Base-by-base conservation (phyloP, 2,797 vertebrate species). In the Morelia viridis region DNA sequence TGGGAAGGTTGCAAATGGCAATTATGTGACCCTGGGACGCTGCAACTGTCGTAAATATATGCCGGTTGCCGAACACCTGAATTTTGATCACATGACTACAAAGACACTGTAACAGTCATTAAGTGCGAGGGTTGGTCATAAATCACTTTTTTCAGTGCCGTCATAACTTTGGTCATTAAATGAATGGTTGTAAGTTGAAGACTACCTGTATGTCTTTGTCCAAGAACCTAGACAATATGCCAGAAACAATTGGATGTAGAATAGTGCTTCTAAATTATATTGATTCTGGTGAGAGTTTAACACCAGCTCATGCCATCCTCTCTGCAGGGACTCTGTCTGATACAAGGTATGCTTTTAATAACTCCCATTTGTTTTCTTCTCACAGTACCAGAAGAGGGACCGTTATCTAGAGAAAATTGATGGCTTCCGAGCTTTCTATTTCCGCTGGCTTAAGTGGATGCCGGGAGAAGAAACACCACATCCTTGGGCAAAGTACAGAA, bases 401-500 rank as follows among this genome's bases (percentile, higher is more conserved):
- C 97, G 95, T 4, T 99, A 99, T 94, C 94, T 99, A 96, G 97
- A 99, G 94, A 99, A 98, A 93, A 98, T 99, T 0, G 97, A 99
- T 56, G 98, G 99, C 53, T 99, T 99, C 94, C 98, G 99, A n/a
- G 98, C 98, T 93, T 99, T 98, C 96, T 99, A 99, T 94, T 97
- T 98, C 94, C 93, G 97, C 57, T 99, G 99, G 99, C 95, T 99
- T 83, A 98, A 97, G 92, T 92, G 94, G n/a, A 98, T 98, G 98
- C 98, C 98, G 3, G 99, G 97, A 89, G 97, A 98, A 93, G 98
- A 98, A 93, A 97, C 97, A 0, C 97, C 97, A 0, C 98, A 98
- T 89, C 98, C 98, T 0, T 98, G 98, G 98, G 96, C 97, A 57
- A 97, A 97, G 92, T 98, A 97, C 93, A 96, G 88, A 92, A 94